These are phyloP conservation scores for Hypena proboscidalis DNA, from an alignment of 2,888 invertebrate genomes.

Conservation along the genomic window DNA sequence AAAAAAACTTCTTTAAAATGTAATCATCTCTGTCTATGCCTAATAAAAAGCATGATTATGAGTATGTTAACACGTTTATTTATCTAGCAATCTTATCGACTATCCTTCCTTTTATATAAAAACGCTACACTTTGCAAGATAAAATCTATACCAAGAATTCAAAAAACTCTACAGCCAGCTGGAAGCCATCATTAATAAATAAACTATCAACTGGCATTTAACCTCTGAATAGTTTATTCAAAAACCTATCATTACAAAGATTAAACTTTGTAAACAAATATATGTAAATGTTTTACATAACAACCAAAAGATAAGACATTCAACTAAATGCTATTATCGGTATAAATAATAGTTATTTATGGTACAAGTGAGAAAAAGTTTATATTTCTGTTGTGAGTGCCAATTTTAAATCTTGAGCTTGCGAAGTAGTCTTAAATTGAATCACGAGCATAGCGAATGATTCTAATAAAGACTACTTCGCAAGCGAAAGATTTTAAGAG, in stretches of 20 bases:
- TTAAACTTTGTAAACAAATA: slow-evolving; percentile 23
- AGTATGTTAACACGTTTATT: no score
- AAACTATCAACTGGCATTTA: slow-evolving; percentile 19
- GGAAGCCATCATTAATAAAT: slow-evolving; percentile 13
- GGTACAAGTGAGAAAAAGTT: no score
- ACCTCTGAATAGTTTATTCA: slow-evolving; percentile 19
- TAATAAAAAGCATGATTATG: no score
- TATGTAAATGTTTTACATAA: slow-evolving; percentile 28
- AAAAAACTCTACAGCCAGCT: not conserved
- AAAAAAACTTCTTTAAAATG: no score
- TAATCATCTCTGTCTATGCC: no score
- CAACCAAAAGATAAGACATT: slow-evolving; percentile 16
- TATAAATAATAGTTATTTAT: slow-evolving; percentile 17
- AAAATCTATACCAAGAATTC: no score
- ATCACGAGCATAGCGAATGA: not conserved
- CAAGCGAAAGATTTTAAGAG: no score
- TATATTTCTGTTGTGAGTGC: no score
- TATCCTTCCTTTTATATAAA: no score
- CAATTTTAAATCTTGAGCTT: not conserved
- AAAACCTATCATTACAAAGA: slow-evolving; percentile 23
- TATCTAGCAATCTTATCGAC: no score
- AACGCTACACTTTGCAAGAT: no score
- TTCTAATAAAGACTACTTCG: no score
- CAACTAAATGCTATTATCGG: slow-evolving; percentile 20
- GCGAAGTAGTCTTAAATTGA: not conserved